These are phyloP conservation scores for Drosophila neocordata DNA, from an alignment of 1,140 invertebrate species.

Conservation along the genomic window DNA sequence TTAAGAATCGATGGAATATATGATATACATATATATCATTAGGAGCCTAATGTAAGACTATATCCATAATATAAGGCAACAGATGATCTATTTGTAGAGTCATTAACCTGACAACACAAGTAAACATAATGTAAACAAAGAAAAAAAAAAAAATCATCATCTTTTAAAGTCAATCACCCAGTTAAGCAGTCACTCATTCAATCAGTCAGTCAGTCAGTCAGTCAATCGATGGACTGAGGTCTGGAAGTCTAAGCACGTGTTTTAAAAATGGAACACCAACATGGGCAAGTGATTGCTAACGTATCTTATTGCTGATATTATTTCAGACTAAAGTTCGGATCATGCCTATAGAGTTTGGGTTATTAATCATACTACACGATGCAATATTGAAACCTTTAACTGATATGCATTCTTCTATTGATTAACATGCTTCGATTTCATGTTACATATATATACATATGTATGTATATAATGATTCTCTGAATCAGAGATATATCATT, in stretches of 20 bases:
- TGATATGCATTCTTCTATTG: slow-evolving; percentile 10
- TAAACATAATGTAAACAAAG: slow-evolving; percentile 1
- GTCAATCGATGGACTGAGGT: slow-evolving; percentile 8
- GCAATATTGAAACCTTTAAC: neutral
- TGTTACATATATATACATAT: slow-evolving; percentile 6
- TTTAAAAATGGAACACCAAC: slow-evolving; percentile 10
- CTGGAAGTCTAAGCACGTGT: slow-evolving; percentile 10
- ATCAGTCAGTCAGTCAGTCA: neutral
- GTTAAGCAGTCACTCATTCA: neutral
- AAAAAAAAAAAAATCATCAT: slow-evolving; percentile 12
- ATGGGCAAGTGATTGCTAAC: neutral
- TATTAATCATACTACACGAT: slow-evolving; percentile 33
- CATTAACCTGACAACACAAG: slow-evolving; percentile 12
- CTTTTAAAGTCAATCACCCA: neutral
- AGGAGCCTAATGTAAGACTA: neutral
- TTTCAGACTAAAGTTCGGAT: neutral
- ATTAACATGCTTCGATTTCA: slow-evolving; percentile 31
- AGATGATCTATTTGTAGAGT: slow-evolving; percentile 10
- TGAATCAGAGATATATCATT: slow-evolving; percentile 19
- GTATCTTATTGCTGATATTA: slow-evolving; percentile 17
- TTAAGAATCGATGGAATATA: slow-evolving; percentile 30
- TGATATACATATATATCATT: neutral
- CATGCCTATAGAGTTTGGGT: neutral
- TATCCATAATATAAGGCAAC: neutral
- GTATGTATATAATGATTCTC: slow-evolving; percentile 6